Percentiles rank a stretch among this genome's conserved stretches.
Conservation (phyloP, 2,797 vertebrate genomes). For the Siniperca obscura region DNA sequence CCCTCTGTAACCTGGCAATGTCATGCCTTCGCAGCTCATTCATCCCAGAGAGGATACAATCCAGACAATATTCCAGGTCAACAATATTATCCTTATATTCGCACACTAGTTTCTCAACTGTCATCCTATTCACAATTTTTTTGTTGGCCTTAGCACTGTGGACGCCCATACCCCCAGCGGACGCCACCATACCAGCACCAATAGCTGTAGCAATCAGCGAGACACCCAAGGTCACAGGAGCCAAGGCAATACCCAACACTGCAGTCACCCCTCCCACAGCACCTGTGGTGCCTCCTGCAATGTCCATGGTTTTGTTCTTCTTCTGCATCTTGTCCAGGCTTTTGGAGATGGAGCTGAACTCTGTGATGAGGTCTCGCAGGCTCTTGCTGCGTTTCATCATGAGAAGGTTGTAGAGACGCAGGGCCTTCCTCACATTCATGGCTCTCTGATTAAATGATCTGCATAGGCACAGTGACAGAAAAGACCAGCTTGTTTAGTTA, state of each 20-base stretch:
- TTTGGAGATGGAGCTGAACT: constrained; percentile 60
- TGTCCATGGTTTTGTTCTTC: constrained; percentile 66
- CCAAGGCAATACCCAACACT: constrained; percentile 75
- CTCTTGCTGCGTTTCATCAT: constrained; percentile 64
- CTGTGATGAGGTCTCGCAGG: constrained; percentile 58
- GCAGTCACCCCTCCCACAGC: constrained; percentile 77
- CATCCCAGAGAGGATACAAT: constrained; percentile 69
- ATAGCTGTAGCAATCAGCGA: constrained; percentile 77
- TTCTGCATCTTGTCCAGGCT: constrained; percentile 73
- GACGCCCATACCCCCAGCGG: constrained; percentile 73
- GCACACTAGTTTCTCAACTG: constrained; percentile 62
- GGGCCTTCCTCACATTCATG: constrained; percentile 57
- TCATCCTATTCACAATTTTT: constrained; percentile 48
- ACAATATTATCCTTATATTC: constrained; percentile 56
- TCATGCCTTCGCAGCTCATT: constrained; percentile 71
- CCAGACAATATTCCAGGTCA: constrained; percentile 71
- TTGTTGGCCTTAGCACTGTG: constrained; percentile 56
- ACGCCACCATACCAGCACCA: constrained; percentile 74
- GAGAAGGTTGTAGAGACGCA: constrained; percentile 71
- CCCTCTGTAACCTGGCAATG: constrained; percentile 49
- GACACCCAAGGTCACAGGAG: constrained; percentile 74
- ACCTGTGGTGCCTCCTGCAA: constrained; percentile 78
- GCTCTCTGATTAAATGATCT: constrained; percentile 71
- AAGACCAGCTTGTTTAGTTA: background rate
- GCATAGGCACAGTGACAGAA: constrained; percentile 7